A percentile compares a stretch with the other conserved stretches of the same genome.
Conservation (phyloP, 2,888 invertebrate genomes). For the Stenchaetothrips biformis region DNA sequence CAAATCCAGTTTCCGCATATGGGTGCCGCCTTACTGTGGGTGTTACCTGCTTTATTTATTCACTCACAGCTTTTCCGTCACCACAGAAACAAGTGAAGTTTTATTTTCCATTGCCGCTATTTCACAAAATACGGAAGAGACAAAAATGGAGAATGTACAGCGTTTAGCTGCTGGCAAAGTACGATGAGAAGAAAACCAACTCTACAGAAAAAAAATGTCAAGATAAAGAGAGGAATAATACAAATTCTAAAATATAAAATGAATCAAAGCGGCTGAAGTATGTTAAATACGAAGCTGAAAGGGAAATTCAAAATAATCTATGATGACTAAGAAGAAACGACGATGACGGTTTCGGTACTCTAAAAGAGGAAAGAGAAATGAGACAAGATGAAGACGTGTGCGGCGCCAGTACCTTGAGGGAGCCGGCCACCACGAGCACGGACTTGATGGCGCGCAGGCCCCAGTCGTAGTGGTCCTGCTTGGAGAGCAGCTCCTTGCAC, state of each 20-base stretch:
- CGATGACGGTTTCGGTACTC: no score
- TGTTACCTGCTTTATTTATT: no score
- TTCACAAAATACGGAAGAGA: background rate
- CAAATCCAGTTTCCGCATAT: no score
- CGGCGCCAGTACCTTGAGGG: slow-evolving; percentile 67
- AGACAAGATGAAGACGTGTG: background rate
- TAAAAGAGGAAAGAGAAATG: background rate
- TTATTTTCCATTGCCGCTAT: background rate
- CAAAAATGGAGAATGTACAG: background rate
- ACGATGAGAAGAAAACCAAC: no score
- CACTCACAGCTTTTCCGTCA: background rate
- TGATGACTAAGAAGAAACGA: background rate
- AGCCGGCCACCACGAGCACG: slow-evolving; percentile 91
- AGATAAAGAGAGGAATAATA: background rate
- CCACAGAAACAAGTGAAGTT: background rate
- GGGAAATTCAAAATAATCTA: background rate
- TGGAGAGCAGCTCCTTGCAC: slow-evolving; percentile 88
- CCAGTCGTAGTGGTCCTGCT: slow-evolving; percentile 98
- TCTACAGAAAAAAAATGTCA: background rate
- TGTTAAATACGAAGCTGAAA: background rate
- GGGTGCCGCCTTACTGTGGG: no score
- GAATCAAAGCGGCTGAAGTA: no score
- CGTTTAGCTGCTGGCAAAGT: background rate
- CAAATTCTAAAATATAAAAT: slow-evolving; percentile 13
- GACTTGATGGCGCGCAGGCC: slow-evolving; percentile 94